Percentiles rank a stretch among this genome's conserved stretches.
Evolutionary conservation across 2,113 vertebrate species (phyloP).

Genomic region (Plecotus auritus): DNA sequence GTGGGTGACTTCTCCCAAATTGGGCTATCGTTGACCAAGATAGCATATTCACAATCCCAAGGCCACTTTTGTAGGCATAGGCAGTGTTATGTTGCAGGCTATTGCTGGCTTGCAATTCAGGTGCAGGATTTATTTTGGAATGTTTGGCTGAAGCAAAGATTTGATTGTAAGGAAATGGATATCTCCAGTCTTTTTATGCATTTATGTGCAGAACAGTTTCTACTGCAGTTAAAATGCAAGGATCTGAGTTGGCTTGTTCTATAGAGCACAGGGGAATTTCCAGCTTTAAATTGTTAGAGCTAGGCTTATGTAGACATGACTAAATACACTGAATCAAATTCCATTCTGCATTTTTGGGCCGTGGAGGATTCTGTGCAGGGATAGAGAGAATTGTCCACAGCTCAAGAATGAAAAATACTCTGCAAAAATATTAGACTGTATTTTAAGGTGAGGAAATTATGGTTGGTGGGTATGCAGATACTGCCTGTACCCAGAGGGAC

Average conservation of each 20-base stretch:
- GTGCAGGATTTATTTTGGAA: not conserved
- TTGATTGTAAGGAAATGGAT: not conserved
- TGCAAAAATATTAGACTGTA: not conserved
- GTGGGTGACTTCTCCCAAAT: fast-evolving
- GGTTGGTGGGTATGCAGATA: not conserved
- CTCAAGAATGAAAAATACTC: not conserved
- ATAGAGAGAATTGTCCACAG: not conserved
- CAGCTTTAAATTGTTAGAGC: constrained; percentile 32
- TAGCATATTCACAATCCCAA: not conserved
- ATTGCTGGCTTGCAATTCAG: not conserved
- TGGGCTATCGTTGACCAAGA: not conserved
- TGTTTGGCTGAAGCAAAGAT: not conserved
- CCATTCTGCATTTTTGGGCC: not conserved
- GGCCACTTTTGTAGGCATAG: not conserved
- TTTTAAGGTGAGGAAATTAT: constrained; percentile 4
- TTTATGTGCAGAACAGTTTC: constrained; percentile 8
- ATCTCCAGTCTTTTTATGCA: not conserved
- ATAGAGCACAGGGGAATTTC: not conserved
- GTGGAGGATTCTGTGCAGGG: not conserved
- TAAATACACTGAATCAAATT: constrained; percentile 52
- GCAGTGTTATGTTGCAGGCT: not conserved
- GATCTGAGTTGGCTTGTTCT: constrained; percentile 16
- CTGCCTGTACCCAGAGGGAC: not conserved
- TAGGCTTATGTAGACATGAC: constrained; percentile 37
- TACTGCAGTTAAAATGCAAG: constrained; percentile 24